Evolutionary conservation across 2,113 vertebrate genomes (phyloP).

Genomic region (Zosterops lateralis): DNA sequence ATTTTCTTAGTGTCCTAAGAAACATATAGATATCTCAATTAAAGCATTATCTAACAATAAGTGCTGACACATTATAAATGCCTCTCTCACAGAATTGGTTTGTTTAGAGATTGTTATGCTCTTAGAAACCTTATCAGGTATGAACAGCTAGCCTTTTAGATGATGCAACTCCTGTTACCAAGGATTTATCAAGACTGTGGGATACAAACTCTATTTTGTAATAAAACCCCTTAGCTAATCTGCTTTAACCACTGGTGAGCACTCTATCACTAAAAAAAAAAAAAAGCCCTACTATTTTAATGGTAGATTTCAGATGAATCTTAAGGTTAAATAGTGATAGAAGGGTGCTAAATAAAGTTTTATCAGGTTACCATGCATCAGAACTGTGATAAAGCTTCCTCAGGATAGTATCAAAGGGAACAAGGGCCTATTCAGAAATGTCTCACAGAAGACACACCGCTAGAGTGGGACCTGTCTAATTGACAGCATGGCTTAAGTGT

Average conservation of each 20-base stretch:
- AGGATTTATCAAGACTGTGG: background rate
- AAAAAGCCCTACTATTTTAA: background rate
- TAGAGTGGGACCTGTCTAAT: conserved; percentile 56
- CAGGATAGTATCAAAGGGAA: conserved; percentile 65
- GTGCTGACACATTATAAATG: background rate
- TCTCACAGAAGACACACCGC: conserved; percentile 61
- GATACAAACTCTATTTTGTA: background rate
- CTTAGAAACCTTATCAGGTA: conserved; percentile 13
- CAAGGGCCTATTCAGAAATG: conserved; percentile 65
- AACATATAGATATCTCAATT: background rate
- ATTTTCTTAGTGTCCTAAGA: background rate
- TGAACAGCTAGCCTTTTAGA: conserved; percentile 13
- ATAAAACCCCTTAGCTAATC: conserved; percentile 16
- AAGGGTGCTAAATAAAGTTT: conserved; percentile 66
- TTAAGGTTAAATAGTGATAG: conserved; percentile 54
- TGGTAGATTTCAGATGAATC: background rate
- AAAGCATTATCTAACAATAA: background rate
- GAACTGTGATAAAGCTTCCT: conserved; percentile 61
- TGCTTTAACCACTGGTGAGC: background rate
- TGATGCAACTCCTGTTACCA: background rate
- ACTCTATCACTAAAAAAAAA: background rate
- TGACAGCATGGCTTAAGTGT: conserved; percentile 66
- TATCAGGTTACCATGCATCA: conserved; percentile 64
- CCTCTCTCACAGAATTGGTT: background rate
- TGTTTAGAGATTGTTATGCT: background rate